phyloP scores from a whole-genome alignment of 1,140 invertebrate species.

The Ceratina calcarata region DNA sequence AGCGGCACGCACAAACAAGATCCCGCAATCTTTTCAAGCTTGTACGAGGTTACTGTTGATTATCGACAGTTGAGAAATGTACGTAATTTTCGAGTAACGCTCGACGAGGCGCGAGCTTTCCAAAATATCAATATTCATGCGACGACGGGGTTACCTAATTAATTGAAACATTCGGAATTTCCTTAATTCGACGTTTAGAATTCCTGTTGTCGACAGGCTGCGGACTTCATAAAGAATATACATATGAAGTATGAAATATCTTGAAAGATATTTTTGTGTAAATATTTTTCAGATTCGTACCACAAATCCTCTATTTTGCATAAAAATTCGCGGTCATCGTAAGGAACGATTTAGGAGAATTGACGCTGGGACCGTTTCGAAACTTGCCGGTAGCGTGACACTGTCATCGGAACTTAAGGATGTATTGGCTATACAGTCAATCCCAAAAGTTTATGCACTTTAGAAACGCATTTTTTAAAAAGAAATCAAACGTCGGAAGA shows the following conservation, averaged over 20 bases:
- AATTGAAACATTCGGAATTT: neutral
- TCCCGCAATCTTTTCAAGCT: neutral
- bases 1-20: neutral
- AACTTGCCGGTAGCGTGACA: neutral
- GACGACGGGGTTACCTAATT: neutral
- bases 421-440: too few relatives aligned
- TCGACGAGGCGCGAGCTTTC: neutral
- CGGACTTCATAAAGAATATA: too few relatives aligned
- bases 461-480: neutral
- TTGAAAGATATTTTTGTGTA: too few relatives aligned
- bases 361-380: too few relatives aligned
- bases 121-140: conserved; percentile 11
- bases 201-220: too few relatives aligned
- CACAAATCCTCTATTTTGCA: neutral
- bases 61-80: neutral
- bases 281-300: neutral
- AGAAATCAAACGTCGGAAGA: too few relatives aligned
- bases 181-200: neutral
- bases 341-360: too few relatives aligned
- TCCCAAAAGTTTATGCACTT: too few relatives aligned
- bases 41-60: neutral
- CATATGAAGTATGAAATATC: too few relatives aligned
- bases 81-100: neutral
- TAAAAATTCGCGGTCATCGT: neutral
- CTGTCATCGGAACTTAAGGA: conserved; percentile 21